Conservation (phyloP, 2,797 vertebrate genomes). For the Poliocrania exsul region DNA sequence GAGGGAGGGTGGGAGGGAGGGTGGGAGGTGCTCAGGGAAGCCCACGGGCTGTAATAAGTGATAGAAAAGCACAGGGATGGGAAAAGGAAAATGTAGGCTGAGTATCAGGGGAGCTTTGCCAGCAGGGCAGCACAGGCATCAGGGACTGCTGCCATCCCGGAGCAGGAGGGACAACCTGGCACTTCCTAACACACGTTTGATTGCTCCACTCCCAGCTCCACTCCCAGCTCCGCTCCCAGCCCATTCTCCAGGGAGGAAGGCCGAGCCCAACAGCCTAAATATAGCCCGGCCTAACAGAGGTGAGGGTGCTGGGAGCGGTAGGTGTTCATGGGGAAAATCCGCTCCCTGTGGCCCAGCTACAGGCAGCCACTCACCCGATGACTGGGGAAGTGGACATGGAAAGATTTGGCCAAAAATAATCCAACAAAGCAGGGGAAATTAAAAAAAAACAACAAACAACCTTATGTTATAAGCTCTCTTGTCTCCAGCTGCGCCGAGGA, state of each 20-base stretch:
- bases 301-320: background rate
- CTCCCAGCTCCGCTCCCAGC: background rate
- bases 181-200: background rate
- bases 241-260: background rate
- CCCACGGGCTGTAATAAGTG: fast-evolving
- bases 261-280: background rate
- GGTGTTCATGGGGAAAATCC: fast-evolving
- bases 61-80: background rate
- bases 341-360: fast-evolving
- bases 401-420: background rate
- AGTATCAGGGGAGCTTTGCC: background rate
- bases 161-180: background rate
- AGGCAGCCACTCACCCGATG: fast-evolving
- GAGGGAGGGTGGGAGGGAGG: background rate
- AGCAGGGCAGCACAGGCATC: fast-evolving
- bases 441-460: fast-evolving
- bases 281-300: background rate
- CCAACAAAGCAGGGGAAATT: background rate
- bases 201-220: fast-evolving
- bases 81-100: background rate
- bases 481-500: background rate
- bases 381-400: background rate
- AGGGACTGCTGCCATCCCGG: fast-evolving
- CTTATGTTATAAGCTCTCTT: background rate
- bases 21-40: background rate